Base-by-base conservation (phyloP, 2,888 invertebrate genomes). In the Rhamphomyia laevipes region DNA sequence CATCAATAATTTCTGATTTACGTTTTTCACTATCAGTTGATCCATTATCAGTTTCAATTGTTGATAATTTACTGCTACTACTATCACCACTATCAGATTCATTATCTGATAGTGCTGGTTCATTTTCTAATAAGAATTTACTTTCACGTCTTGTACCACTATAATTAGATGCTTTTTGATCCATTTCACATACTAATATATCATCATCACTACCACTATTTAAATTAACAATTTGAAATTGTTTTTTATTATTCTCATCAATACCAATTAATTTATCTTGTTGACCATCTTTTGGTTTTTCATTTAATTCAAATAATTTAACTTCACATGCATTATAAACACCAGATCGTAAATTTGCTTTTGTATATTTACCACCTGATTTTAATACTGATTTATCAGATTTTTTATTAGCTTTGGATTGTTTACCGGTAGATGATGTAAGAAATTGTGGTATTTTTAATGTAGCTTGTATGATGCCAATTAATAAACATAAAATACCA, bases 301-400 rank as follows among this genome's bases (percentile, higher is more conserved):
- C 62, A 51, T 58, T 55, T 17, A 53, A 55, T 52, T 63, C 61
- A 15, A 66, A 50, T 11, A 69, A 43, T 46, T 63, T 66, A 30
- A 66, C 56, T 53, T 68, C 67, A 47, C 68, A 68, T 10, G 67
- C 64, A 48, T 59, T 64, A 49, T 67, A 67, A 4, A 65, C 63
- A 31, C 55, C 58, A 9, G 58, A 55, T 9, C 58, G 45, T 6
- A 65, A 48, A 57, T 63, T 66, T 11, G 59, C 56, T 18, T 63
- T 63, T 12, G 59, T 58, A 49, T 63, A 66, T 51, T 63, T 65
- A 30, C 61, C 58, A 42, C 40, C n/a, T 13, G n/a, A 23, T 23
- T 37, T 13, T 41, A 23, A 18, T 45, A 15, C 37, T 13, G 40
- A 23, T 31, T 44, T 50, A 9, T 47, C 15, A 7, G 47, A 18